Conservation (phyloP, 2,888 invertebrate species). For the Drosophila planitibia region DNA sequence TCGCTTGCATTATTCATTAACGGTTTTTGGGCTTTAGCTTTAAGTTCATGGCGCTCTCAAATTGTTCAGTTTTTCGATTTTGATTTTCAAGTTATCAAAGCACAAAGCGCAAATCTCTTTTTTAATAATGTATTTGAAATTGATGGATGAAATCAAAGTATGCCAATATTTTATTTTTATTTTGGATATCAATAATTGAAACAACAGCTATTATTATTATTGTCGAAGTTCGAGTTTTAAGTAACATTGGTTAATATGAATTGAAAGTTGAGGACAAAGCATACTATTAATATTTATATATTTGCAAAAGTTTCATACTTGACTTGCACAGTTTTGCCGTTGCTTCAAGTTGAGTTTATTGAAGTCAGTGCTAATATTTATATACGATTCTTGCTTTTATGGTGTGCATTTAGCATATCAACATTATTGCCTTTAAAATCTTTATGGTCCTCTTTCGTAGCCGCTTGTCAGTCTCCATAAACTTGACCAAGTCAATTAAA, state of each 20-base stretch:
- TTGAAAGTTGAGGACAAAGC: no score
- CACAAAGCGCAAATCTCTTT: background rate
- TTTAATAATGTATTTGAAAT: background rate
- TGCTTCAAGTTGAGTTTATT: background rate
- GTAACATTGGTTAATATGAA: background rate
- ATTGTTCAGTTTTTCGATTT: background rate
- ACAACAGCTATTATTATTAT: background rate
- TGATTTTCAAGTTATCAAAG: background rate
- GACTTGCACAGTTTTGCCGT: background rate
- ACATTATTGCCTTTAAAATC: background rate
- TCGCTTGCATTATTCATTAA: slow-evolving; percentile 63
- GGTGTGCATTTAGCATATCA: background rate
- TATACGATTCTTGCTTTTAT: background rate
- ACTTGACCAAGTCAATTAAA: slow-evolving; percentile 40
- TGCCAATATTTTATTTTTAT: background rate
- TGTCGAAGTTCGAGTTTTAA: background rate
- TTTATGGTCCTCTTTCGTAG: background rate
- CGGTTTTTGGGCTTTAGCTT: slow-evolving; percentile 16
- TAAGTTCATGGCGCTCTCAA: background rate
- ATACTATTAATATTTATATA: background rate
- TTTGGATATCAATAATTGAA: background rate
- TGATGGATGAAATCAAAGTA: background rate
- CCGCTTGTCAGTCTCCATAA: background rate
- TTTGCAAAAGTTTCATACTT: background rate
- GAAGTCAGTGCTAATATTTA: background rate